Conservation (phyloP, 2,888 invertebrate genomes). For the Harpagoxenus sublaevis region DNA sequence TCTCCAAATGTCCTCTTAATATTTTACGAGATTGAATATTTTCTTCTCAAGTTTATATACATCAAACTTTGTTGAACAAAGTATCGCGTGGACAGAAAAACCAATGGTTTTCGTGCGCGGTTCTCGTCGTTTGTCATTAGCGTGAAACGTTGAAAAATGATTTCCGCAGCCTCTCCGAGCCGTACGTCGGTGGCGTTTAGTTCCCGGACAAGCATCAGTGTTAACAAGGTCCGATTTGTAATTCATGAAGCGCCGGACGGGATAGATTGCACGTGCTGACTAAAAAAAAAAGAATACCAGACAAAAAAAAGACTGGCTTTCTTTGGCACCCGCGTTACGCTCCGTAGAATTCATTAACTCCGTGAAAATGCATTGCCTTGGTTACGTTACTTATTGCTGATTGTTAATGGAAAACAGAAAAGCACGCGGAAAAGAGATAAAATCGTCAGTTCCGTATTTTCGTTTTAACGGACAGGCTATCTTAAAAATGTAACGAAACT, state of each 20-base stretch:
- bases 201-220: slow-evolving; percentile 42
- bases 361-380: slow-evolving; percentile 51
- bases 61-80: neutral
- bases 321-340: slow-evolving; percentile 23
- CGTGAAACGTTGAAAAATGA: slow-evolving; percentile 53
- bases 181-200: slow-evolving; percentile 16
- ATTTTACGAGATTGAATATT: neutral
- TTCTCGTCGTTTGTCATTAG: neutral
- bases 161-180: slow-evolving; percentile 39
- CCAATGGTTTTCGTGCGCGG: slow-evolving; percentile 11
- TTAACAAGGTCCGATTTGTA: slow-evolving; percentile 72
- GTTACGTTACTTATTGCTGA: slow-evolving; percentile 49
- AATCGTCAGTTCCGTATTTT: neutral
- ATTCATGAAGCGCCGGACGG: slow-evolving; percentile 68
- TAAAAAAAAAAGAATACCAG: slow-evolving; percentile 34
- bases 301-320: slow-evolving; percentile 29
- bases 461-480: neutral
- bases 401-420: slow-evolving; percentile 8
- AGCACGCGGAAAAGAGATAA: neutral
- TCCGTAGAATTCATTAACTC: slow-evolving; percentile 63
- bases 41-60: slow-evolving; percentile 12
- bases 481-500: neutral
- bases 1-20: neutral
- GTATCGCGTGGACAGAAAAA: slow-evolving; percentile 6
- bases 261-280: slow-evolving; percentile 45